Base-by-base conservation (phyloP, 2,888 invertebrate genomes). In the Stictocephala bisonia region DNA sequence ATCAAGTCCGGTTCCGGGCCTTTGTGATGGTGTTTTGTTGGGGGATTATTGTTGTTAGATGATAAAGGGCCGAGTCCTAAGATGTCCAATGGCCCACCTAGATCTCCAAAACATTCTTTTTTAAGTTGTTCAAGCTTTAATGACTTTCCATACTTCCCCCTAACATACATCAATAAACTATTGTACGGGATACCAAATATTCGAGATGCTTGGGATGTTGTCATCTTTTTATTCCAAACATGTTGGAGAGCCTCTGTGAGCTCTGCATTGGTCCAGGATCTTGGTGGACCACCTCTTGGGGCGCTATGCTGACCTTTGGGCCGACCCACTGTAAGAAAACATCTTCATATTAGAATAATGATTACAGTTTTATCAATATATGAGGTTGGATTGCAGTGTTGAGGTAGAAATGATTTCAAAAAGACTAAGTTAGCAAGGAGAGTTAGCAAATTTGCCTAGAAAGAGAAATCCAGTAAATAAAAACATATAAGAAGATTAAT, bases 191-290 rank as follows among this genome's bases (percentile, higher is more conserved):
- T 95, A 50, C 95, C 95, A 85, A 94, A 95, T 83, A 95, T 93
- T 76, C 95, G 86, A 24, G 94, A 95, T 9, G 95, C 95, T 84
- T 95, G 94, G 81, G 94, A 94, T 51, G 95, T 95, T 76, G 95
- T 95, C 94, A 95, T 95, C 83, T 94, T 95, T 83, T 95, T 95
- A 85, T 95, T 95, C 95, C 95, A 95, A n/a, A 95, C 95, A 84
- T 95, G 94, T 82, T 94, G 94, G 68, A 95, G 87, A 1, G 95
- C 95, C 85, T 95, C 93, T 67, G 95, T 95, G 67, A 95, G 87
- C 82, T 95, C 95, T 40, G 93, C 93, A 85, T 95, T 95, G 76
- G 95, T 95, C 95, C 95, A 95, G 0, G 95, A 95, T 70, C 95
- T 88, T 0, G 95, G 95, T 11, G 95, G 95, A 11, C 95, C 95